These are phyloP conservation scores for Castor canadensis DNA, from an alignment of 2,113 vertebrate species.

Conservation along the genomic window DNA sequence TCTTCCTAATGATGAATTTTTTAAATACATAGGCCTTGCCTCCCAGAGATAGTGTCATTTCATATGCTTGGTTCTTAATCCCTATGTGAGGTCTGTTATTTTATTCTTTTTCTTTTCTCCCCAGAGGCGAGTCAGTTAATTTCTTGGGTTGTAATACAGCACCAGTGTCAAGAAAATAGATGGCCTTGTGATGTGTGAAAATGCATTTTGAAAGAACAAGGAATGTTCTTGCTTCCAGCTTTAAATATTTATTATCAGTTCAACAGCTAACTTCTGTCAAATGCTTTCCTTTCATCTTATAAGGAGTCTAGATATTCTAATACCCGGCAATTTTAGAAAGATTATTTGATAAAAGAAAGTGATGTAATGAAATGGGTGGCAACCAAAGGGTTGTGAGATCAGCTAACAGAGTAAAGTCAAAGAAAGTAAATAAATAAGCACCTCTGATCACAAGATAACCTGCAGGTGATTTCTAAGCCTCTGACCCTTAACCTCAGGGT, in stretches of 20 bases:
- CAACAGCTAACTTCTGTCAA: conserved; percentile 25
- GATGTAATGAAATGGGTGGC: neutral
- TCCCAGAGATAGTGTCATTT: conserved; percentile 2
- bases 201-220: conserved; percentile 30
- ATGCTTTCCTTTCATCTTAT: conserved; percentile 11
- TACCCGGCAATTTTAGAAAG: neutral
- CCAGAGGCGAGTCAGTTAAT: conserved; percentile 51
- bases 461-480: neutral
- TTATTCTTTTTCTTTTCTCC: neutral
- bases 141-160: conserved; percentile 25
- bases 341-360: neutral
- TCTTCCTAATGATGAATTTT: neutral
- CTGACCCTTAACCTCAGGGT: neutral
- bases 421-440: neutral
- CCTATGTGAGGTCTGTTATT: conserved; percentile 7
- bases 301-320: neutral
- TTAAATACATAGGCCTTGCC: neutral
- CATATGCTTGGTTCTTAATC: conserved; percentile 4
- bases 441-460: neutral
- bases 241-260: conserved; percentile 18
- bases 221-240: neutral
- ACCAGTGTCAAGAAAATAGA: conserved; percentile 28
- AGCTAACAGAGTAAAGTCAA: neutral
- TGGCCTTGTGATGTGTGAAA: conserved; percentile 20
- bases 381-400: neutral